Conservation (phyloP, 1,140 invertebrate species). For the Chymomyza costata region DNA sequence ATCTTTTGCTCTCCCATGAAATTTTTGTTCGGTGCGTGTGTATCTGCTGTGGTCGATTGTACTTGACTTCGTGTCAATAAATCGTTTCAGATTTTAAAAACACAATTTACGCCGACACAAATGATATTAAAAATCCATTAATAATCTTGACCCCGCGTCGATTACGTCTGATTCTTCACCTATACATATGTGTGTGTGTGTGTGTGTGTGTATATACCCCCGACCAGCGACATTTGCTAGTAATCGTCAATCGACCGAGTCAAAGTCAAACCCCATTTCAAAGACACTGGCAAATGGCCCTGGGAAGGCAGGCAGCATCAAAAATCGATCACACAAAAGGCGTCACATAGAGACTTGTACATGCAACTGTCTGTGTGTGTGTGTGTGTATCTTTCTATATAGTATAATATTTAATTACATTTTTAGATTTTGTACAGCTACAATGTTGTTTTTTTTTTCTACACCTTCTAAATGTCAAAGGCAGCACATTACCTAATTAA, state of each 20-base stretch:
- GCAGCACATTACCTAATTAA: no score
- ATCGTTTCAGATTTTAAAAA: constrained; percentile 63
- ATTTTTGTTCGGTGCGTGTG: constrained; percentile 3
- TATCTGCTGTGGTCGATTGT: constrained; percentile 22
- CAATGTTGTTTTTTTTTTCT: no score
- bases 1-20: constrained; percentile 13
- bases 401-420: constrained; percentile 65
- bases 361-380: no score
- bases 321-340: neutral
- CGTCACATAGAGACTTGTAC: no score
- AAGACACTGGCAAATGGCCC: constrained; percentile 29
- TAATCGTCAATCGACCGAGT: neutral
- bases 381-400: no score
- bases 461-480: no score
- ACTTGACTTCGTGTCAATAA: constrained; percentile 72
- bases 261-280: no score
- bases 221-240: constrained; percentile 4
- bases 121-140: constrained; percentile 74
- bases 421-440: constrained; percentile 6
- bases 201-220: constrained; percentile 1
- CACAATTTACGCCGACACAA: constrained; percentile 67
- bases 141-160: constrained; percentile 55
- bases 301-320: constrained; percentile 31
- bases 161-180: constrained; percentile 39
- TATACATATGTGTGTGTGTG: constrained; percentile 1